These are phyloP conservation scores for Argynnis bischoffii DNA, from an alignment of 2,888 invertebrate species.

Conservation along the genomic window DNA sequence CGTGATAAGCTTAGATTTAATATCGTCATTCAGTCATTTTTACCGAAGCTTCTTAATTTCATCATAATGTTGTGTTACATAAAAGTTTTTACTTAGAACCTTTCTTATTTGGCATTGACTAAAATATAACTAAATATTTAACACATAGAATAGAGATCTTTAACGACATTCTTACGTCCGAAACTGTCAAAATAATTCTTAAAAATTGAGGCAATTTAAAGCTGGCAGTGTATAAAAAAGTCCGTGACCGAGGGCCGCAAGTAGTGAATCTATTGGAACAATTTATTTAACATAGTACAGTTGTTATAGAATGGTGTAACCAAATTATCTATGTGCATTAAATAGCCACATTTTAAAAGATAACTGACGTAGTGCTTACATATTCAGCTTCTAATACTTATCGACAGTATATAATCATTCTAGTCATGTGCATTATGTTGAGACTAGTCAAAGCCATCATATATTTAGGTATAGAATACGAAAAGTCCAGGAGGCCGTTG, in stretches of 20 bases:
- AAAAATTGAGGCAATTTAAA: too few relatives aligned
- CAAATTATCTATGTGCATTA: slow-evolving; percentile 7
- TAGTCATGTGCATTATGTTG: slow-evolving; percentile 12
- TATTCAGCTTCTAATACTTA: slow-evolving; percentile 20
- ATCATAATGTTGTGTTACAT: too few relatives aligned
- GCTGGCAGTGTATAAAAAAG: background rate
- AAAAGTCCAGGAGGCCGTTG: slow-evolving; percentile 23
- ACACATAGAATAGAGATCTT: too few relatives aligned
- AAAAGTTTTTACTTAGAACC: too few relatives aligned
- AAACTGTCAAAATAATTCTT: too few relatives aligned
- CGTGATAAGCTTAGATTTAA: too few relatives aligned
- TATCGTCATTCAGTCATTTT: too few relatives aligned
- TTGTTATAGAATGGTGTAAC: background rate
- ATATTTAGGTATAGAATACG: slow-evolving; percentile 16
- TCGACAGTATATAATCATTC: slow-evolving; percentile 17
- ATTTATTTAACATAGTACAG: background rate
- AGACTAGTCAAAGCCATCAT: slow-evolving; percentile 10
- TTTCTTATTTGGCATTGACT: too few relatives aligned
- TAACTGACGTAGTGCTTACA: slow-evolving; percentile 15
- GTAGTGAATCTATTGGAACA: background rate
- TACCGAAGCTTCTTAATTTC: too few relatives aligned
- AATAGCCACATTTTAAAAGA: slow-evolving; percentile 5
- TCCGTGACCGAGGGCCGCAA: slow-evolving; percentile 9
- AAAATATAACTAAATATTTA: too few relatives aligned
- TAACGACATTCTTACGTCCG: too few relatives aligned